Percentiles rank a stretch among this genome's conserved stretches.
Evolutionary conservation across 2,888 invertebrate species (phyloP).

Genomic region (Conistra vaccinii): DNA sequence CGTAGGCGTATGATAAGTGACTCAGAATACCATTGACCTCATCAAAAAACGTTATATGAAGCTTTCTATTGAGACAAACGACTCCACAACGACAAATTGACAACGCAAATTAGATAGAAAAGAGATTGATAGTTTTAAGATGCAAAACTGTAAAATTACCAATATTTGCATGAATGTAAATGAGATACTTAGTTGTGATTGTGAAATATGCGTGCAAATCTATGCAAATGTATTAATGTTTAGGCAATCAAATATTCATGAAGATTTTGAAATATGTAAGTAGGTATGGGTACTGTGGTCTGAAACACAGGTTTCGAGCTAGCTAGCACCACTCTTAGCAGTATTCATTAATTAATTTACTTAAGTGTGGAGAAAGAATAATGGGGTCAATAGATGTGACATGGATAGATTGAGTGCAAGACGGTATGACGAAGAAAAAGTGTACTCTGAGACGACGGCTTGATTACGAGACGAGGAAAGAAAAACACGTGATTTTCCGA

Average conservation of each 20-base stretch:
- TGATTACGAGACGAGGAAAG: too few species aligned
- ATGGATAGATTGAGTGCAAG: neutral
- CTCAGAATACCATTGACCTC: conserved; percentile 67
- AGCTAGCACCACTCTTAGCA: neutral
- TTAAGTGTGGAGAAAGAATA: too few species aligned
- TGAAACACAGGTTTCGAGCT: conserved; percentile 4
- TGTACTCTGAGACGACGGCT: neutral
- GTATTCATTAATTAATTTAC: neutral
- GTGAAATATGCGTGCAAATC: conserved; percentile 47
- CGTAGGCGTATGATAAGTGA: conserved; percentile 62
- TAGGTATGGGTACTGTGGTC: neutral
- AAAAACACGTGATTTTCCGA: neutral
- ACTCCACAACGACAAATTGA: conserved; percentile 39
- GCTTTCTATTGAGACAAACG: conserved; percentile 62
- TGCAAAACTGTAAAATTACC: conserved; percentile 43
- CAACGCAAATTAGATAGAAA: conserved; percentile 46
- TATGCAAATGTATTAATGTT: conserved; percentile 48
- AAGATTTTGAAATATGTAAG: conserved; percentile 24
- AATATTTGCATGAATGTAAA: conserved; percentile 31
- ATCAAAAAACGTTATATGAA: conserved; percentile 49
- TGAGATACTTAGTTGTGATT: conserved; percentile 31
- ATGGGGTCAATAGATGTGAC: too few species aligned
- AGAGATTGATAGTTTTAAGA: conserved; percentile 50
- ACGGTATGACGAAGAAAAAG: neutral
- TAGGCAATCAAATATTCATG: conserved; percentile 39